Base-by-base conservation (phyloP, 2,888 invertebrate species). In the Heliconius ethilla region DNA sequence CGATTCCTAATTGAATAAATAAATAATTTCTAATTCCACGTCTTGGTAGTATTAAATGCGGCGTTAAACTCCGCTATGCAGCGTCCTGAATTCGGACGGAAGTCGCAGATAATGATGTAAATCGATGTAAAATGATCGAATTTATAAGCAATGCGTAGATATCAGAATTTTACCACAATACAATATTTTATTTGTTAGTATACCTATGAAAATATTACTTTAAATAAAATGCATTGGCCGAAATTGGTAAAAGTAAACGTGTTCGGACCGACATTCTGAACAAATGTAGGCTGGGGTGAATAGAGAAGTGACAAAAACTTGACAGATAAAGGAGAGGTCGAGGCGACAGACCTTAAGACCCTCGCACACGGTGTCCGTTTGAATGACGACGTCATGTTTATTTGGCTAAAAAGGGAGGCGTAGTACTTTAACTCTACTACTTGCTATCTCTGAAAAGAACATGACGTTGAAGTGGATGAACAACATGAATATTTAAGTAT, bases 381-480 rank as follows among this genome's bases (percentile, higher is more conserved):
- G 89, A 91, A 91, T 91, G 90, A 90, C 90, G 89, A 90, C 89
- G 91, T 90, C 91, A 90, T 91, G 92, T 92, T 91, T 92, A 93
- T 93, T 93, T 92, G 90, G 89, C 89, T 91, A 89, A 88, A 90
- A 90, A 89, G 89, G 90, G 88, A 87, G 88, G 85, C 75, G 85
- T 70, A 81, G 86, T 90, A 90, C 87, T 88, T 90, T 88, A 85
- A 82, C 82, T 83, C 82, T 83, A 80, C 77, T 72, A 81, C 83
- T 81, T 79, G 80, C 84, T 82, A 80, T 79, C 83, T 83, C 82
- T 87, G 86, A 89, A 89, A 89, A 86, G 86, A 85, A 86, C 87
- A 87, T 87, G 88, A 89, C 88, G 86, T 87, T 88, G 86, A 88
- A 87, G 87, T 88, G 88, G 87, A 90, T 86, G 82, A 83, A 79